Base-by-base conservation (phyloP, 2,113 vertebrate species). In the Puffinus mauretanicus region DNA sequence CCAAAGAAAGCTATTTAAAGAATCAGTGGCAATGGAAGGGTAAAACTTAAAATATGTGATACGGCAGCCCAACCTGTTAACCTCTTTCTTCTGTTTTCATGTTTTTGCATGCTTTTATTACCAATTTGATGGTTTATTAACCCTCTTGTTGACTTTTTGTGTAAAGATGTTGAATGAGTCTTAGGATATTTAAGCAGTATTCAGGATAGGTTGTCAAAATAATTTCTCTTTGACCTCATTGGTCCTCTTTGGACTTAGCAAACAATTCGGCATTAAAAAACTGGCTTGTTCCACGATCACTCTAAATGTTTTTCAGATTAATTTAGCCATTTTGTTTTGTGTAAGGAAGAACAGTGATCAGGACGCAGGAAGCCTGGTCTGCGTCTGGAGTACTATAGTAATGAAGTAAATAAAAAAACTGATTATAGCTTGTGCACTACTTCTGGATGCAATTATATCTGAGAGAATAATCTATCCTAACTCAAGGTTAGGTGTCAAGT, bases 231-330 rank as follows among this genome's bases (percentile, higher is more conserved):
- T 62, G 46, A 42, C 34, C 13, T 90, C 17, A 13, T 3, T 77
- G 40, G 8, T 70, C 16, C 20, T 75, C 55, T 82, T 85, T 78
- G 42, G 25, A 71, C 26, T 55, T 82, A 6, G 20, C 20, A 79
- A 67, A 40, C 26, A 47, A 3, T 75, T 83, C 21, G 51, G 22
- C 34, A 34, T 84, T 73, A 0, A 12, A 82, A 88, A 86, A 13
- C 3, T 46, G 60, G 0, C 42, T 75, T 79, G 22, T 86, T 93
- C 61, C 18, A 20, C 0, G 0, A 60, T 9, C 4, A 13, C 1
- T 57, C 7, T 80, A 58, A 90, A 73, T 3, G 6, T 86, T 57
- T 36, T 88, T 90, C 42, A 67, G 25, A 51, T 58, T 3, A 58
- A 57, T 47, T 75, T 80, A 77, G 29, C 19, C 11, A 16, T 81